Evolutionary conservation across 2,888 invertebrate genomes (phyloP), one percentile per base, ranked within the genome.

Genomic region (Spilarctia lutea): DNA sequence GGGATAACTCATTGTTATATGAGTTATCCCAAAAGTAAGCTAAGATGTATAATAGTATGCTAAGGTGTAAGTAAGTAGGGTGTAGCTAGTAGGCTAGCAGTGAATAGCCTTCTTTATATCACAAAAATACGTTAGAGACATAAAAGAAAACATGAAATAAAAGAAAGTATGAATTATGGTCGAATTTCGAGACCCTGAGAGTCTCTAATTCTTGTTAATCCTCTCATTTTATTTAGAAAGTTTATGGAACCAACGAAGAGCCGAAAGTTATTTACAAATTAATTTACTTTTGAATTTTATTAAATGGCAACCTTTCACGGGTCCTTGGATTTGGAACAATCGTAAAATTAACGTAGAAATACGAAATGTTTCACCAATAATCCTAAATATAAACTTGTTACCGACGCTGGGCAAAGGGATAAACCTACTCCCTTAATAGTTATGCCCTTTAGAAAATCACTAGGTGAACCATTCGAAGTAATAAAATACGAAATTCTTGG

Each of bases 401-500:
- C 86, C 79, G 79, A 82, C 83, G 83, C 80, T 85, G 77, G 85
- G 80, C 79, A 79, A 77, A 84, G 85, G 90, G 90, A 90, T 90
- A 89, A 91, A 88, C 86, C 63, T 76, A 80, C 85, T 88, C 89
- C 89, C 89, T 88, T 90, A 90, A 90, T 88, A 85, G 88, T 81
- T 63, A 79, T 88, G 87, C 90, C 92, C 92, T 91, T 89, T 87
- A 89, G 88, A 86, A 89, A 91, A 91, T 90, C 90, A 90, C 88
- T 90, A 92, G 90, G 89, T 89, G 87, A 90, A 86, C 87, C 88
- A 85, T 87, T 88, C 86, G 80, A 87, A 88, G 90, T 88, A 92
- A 91, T 92, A 91, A 93, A 93, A 91, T 90, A 89, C 88, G 80
- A 85, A 90, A 91, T 91, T 90, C 91, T 91, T 88, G 88, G 89